Evolutionary conservation across 37 sponge, comb jelly and placozoan genomes (phyloP), one percentile per base, ranked within the genome.

Genomic region (Spongilla lacustris): DNA sequence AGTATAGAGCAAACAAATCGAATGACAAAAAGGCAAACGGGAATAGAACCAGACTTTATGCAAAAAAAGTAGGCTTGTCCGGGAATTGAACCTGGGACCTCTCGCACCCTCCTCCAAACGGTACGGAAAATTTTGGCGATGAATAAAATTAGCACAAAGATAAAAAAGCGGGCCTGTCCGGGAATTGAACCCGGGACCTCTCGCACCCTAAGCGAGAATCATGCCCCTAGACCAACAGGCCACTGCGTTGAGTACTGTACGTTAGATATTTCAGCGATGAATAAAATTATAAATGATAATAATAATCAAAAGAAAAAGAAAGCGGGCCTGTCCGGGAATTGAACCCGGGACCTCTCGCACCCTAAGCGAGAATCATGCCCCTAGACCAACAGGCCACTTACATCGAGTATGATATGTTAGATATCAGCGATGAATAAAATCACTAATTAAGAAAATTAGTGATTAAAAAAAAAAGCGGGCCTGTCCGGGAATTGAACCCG

Each of bases 151-250:
- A 41, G n/a, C n/a, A 30, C 38, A 41, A 82, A 67, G 48, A 32
- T 35, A 41, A 92, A 84, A 89, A 86, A 73, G 67, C 58, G 97
- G 97, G 97, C 97, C 86, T 91, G 89, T 88, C 94, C 94, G 97
- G 97, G 97, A 96, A 35, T 96, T 85, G 94, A 96, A 96, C 97
- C 94, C 97, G 97, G 94, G 97, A 94, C 97, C 97, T 96, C 97
- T 93, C 97, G 94, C 97, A 96, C 94, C 97, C 97, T 89, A 96
- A 96, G 97, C 97, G 97, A 93, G 97, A 96, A 96, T 96, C 97
- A 96, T 96, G 87, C 97, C 97, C 73, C 96, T 96, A 96, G 96
- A 96, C 96, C 96, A 96, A 90, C 93, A 88, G 85, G 96, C 96
- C 96, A 50, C 41, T 6, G 6, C 41, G n/a, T n/a, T n/a, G n/a